phyloP scores from a whole-genome alignment of 2,797 vertebrate species.

The Sciurus carolinensis region DNA sequence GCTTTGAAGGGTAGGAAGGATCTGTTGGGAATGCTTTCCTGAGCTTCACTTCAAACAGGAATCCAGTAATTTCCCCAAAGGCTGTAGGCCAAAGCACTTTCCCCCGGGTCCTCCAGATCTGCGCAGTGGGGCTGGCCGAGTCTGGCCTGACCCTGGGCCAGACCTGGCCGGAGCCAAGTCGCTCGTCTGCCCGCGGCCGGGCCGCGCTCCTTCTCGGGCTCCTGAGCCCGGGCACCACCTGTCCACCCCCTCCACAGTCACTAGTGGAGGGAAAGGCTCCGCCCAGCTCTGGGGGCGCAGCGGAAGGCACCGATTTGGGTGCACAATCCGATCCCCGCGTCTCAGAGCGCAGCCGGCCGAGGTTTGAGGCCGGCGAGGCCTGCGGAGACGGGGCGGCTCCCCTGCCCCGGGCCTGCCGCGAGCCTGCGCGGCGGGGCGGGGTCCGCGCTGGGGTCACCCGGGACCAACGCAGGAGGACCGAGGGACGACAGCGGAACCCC shows the following conservation, averaged over 20 bases:
- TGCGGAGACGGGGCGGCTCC: neutral
- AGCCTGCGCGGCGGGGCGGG: neutral
- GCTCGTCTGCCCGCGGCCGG: neutral
- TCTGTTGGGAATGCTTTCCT: neutral
- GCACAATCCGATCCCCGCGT: neutral
- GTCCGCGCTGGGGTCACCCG: neutral
- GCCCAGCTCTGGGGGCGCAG: neutral
- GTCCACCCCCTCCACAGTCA: neutral
- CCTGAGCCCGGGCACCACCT: neutral
- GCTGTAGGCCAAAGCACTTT: neutral
- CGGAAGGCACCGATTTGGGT: neutral
- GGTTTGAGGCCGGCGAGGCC: constrained; percentile 42
- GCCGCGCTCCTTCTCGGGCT: neutral
- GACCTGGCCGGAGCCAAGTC: neutral
- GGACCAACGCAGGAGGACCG: neutral
- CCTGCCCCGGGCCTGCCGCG: neutral
- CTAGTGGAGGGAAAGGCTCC: neutral
- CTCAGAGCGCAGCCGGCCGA: neutral
- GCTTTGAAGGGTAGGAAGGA: neutral
- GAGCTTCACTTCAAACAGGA: neutral
- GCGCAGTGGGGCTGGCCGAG: neutral
- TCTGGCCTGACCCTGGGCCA: neutral
- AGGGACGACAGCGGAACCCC: neutral
- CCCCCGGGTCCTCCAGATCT: neutral
- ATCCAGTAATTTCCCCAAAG: neutral